Conservation (phyloP, 2,888 invertebrate species). For the Scaeva pyrastri region DNA sequence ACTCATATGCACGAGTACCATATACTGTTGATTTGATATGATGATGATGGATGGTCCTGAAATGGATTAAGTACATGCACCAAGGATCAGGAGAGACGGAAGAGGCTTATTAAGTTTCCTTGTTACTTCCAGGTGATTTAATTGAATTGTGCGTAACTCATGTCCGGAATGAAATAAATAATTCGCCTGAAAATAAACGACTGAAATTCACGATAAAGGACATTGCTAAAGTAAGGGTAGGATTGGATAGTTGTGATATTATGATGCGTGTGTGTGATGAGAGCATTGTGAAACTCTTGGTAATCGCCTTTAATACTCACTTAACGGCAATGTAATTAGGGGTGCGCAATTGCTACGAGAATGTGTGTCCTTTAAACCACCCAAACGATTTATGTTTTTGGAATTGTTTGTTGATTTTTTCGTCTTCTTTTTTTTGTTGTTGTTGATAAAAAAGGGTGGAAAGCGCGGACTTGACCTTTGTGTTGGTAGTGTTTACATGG, state of each 20-base stretch:
- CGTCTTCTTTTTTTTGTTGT: not conserved
- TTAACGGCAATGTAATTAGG: conserved; percentile 76
- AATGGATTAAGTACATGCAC: conserved; percentile 50
- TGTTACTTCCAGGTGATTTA: conserved; percentile 75
- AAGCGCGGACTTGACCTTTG: conserved; percentile 64
- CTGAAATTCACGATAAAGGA: not conserved
- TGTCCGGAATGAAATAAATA: conserved; percentile 27
- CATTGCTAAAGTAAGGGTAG: conserved; percentile 5
- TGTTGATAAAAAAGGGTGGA: conserved; percentile 68
- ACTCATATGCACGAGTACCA: too few species aligned
- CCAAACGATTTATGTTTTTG: conserved; percentile 41
- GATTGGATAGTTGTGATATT: not conserved
- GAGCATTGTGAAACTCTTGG: conserved; percentile 21
- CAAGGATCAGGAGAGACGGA: conserved; percentile 15
- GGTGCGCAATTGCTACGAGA: conserved; percentile 64
- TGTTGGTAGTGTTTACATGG: conserved; percentile 70
- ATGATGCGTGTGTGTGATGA: conserved; percentile 22
- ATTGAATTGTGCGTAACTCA: conserved; percentile 67
- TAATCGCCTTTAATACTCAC: conserved; percentile 77
- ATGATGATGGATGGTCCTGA: conserved; percentile 17
- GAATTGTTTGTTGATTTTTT: conserved; percentile 41
- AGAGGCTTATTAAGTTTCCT: conserved; percentile 45
- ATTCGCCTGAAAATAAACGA: conserved; percentile 32
- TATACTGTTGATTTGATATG: too few species aligned
- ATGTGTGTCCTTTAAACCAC: conserved; percentile 33